Evolutionary conservation across 92 coral and sea anemone species (phyloP).

Genomic region (Isaurus tuberculatus): DNA sequence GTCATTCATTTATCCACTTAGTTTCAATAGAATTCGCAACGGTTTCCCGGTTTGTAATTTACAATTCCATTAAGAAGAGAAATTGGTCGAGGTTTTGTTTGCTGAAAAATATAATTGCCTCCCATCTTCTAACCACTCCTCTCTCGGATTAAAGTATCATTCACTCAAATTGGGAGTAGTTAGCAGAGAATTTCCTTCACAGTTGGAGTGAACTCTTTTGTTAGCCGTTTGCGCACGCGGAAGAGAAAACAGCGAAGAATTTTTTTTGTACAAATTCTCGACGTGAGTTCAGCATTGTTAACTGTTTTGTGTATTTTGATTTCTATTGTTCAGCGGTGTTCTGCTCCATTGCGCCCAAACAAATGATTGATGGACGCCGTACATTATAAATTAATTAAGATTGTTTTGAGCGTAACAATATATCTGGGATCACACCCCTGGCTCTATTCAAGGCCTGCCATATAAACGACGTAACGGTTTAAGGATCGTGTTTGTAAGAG

Average conservation of each 20-base stretch:
- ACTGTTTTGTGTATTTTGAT: conserved; percentile 88
- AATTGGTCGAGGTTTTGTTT: conserved; percentile 83
- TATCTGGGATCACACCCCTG: conserved; percentile 94
- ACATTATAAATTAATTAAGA: conserved; percentile 99
- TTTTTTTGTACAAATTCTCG: conserved; percentile 64
- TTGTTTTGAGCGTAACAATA: conserved; percentile 99
- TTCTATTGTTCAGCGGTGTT: conserved; percentile 86
- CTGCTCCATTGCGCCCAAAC: conserved; percentile 75
- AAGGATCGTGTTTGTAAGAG: conserved; percentile 51
- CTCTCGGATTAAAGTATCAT: conserved; percentile 55
- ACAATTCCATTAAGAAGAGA: conserved; percentile 85
- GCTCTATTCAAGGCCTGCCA: conserved; percentile 72
- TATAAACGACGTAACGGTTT: conserved; percentile 92
- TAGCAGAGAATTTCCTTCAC: conserved; percentile 54
- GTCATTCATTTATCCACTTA: conserved; percentile 14
- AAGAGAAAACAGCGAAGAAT: conserved; percentile 53
- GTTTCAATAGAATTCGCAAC: conserved; percentile 80
- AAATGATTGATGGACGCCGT: conserved; percentile 95
- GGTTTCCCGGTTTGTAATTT: conserved; percentile 70
- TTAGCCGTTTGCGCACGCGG: conserved; percentile 46
- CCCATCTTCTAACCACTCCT: conserved; percentile 57
- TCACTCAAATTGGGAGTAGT: conserved; percentile 40
- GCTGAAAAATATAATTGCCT: conserved; percentile 86
- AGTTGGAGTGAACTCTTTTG: conserved; percentile 54
- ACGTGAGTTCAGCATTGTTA: conserved; percentile 75